These are phyloP conservation scores for Maniola hyperantus DNA, from an alignment of 2,888 invertebrate species.

Conservation along the genomic window DNA sequence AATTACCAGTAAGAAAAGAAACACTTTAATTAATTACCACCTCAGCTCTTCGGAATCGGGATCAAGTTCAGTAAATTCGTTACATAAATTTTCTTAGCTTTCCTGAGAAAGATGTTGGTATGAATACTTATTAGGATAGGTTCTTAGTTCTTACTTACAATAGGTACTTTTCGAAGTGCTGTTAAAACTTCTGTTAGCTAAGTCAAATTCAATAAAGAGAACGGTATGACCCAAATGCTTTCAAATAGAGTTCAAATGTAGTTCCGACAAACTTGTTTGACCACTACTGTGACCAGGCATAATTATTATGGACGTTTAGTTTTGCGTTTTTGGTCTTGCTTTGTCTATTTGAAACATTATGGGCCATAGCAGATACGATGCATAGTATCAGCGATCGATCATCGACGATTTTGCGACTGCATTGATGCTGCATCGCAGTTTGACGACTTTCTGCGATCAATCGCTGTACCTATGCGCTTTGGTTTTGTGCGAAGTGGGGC, in stretches of 20 bases:
- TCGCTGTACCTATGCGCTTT: too few relatives aligned
- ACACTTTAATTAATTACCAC: conserved; percentile 14
- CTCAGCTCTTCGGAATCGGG: conserved; percentile 1
- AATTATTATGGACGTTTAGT: conserved; percentile 22
- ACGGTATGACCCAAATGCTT: conserved; percentile 51
- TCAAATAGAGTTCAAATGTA: conserved; percentile 38
- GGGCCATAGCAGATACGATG: too few relatives aligned
- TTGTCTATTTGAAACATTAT: too few relatives aligned
- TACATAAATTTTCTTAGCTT: conserved; percentile 13
- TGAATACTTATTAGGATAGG: conserved; percentile 4
- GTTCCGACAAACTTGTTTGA: conserved; percentile 37
- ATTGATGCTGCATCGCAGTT: too few relatives aligned
- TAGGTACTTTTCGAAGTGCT: not conserved
- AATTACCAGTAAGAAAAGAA: conserved; percentile 2
- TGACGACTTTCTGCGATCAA: too few relatives aligned
- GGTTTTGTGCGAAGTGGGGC: too few relatives aligned
- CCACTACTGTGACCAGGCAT: conserved; percentile 44
- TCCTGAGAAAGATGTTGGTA: conserved; percentile 1
- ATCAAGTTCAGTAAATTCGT: conserved; percentile 14
- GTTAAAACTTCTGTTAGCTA: conserved; percentile 5
- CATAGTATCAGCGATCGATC: too few relatives aligned
- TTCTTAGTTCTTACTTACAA: not conserved
- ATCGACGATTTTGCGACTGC: too few relatives aligned
- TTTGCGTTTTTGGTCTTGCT: conserved; percentile 24
- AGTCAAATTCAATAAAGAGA: conserved; percentile 34